phyloP scores from a whole-genome alignment of 2,888 invertebrate species.

The Matsumyia berberina region DNA sequence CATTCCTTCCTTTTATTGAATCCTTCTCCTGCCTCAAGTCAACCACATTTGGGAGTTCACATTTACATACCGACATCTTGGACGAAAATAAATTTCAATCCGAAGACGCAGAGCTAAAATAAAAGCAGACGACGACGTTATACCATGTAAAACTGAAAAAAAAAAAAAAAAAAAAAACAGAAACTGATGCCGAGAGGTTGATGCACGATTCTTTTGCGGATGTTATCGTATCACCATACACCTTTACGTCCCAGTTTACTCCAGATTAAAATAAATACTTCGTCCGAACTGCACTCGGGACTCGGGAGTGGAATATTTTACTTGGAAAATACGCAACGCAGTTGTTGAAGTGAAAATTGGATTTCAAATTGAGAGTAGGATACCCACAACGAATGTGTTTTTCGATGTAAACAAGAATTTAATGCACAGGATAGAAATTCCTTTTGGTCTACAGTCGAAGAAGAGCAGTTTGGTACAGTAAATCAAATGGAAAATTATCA shows the following conservation, averaged over 20 bases:
- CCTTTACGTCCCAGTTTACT: constrained; percentile 54
- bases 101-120: constrained; percentile 6
- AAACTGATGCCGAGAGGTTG: constrained; percentile 54
- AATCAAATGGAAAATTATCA: background rate
- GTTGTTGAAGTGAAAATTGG: constrained; percentile 7
- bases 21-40: constrained; percentile 19
- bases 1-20: background rate
- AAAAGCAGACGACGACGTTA: constrained; percentile 10
- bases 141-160: background rate
- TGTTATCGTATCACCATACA: constrained; percentile 53
- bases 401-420: background rate
- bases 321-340: constrained; percentile 1
- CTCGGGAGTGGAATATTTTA: constrained; percentile 16
- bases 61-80: constrained; percentile 34
- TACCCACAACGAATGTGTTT: background rate
- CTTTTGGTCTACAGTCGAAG: constrained; percentile 1
- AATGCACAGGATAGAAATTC: background rate
- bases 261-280: constrained; percentile 56
- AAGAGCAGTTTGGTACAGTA: background rate
- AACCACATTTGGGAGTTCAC: constrained; percentile 12
- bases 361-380: constrained; percentile 28
- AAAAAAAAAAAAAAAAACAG: too few species aligned
- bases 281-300: background rate
- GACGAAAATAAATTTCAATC: constrained; percentile 53
- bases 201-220: constrained; percentile 62